phyloP scores from a whole-genome alignment of 2,797 vertebrate genomes.

The Gymnoscopelus braueri region DNA sequence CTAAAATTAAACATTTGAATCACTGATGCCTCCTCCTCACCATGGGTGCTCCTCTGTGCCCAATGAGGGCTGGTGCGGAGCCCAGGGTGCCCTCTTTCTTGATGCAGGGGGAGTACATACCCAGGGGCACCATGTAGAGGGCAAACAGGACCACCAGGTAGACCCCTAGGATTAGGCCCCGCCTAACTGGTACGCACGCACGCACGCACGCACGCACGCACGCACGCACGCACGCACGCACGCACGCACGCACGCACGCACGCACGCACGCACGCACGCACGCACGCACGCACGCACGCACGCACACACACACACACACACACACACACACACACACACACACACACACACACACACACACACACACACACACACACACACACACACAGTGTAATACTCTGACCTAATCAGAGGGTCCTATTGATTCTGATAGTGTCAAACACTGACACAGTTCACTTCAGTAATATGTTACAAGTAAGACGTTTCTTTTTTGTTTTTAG shows the following conservation, averaged over 20 bases:
- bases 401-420: too few relatives aligned
- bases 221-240: background rate
- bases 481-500: too few relatives aligned
- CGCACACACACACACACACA: background rate
- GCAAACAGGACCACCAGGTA: constrained; percentile 84
- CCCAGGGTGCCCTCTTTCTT: constrained; percentile 83
- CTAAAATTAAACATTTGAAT: background rate
- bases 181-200: constrained; percentile 75
- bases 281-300: constrained; percentile 17
- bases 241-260: too few relatives aligned
- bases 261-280: background rate
- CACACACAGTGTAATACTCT: too few relatives aligned
- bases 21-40: constrained; percentile 68
- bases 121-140: constrained; percentile 88
- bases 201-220: background rate
- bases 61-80: constrained; percentile 86
- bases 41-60: constrained; percentile 93
- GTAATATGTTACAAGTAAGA: too few relatives aligned
- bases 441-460: too few relatives aligned
- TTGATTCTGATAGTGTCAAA: too few relatives aligned
- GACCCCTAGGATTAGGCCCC: constrained; percentile 75
- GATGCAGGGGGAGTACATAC: constrained; percentile 91
- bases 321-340: background rate
- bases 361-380: too few relatives aligned
- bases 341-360: too few relatives aligned